Evolutionary conservation across 2,797 vertebrate species (phyloP), one percentile per base, ranked within the genome.

Genomic region (Emydoidea blandingii): DNA sequence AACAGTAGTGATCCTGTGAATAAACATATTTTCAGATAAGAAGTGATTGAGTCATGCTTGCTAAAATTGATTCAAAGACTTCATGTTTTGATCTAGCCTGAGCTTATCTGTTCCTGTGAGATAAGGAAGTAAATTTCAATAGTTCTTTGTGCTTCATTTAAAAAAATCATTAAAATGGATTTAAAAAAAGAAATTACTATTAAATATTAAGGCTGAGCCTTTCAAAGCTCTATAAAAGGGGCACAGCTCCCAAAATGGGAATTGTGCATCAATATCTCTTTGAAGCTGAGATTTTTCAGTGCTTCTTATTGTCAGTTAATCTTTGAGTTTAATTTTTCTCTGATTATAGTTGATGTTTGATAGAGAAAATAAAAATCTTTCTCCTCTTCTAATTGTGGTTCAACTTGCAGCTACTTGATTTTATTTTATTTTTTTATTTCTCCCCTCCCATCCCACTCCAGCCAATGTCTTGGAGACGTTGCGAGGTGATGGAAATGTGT

Each of bases 381-480:
- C 41, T 78, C 8, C 29, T 49, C 2, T 83, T 86, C 7, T 86
- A 44, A 56, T 83, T 95, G 91, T 94, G 25, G 7, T 92, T 93
- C 56, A 54, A 29, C 94, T 31, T 88, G 2, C 57, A 92, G 81
- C 25, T 53, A 23, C 27, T 52, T 59, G 15, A 49, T 79, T 62
- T 37, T 47, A n/a, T 50, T 37, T 86, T 85, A 92, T 50, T 92
- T 92, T 56, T 87, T 14, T 92, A 90, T 93, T 96, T 79, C 57
- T 97, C 74, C 91, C 97, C 89, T 57, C 82, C 90, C 54, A 52
- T 5, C 41, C 34, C 54, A 34, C 29, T 93, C 59, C 88, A 99
- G 99, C 99, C 76, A 99, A 99, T 92, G 99, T 99, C 79, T 98
- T 99, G 99, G 99, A 99, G 97, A 99, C 99, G 0, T 98, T 99